These are phyloP conservation scores for Athetis lepigone DNA, from an alignment of 2,888 invertebrate genomes.

Conservation along the genomic window DNA sequence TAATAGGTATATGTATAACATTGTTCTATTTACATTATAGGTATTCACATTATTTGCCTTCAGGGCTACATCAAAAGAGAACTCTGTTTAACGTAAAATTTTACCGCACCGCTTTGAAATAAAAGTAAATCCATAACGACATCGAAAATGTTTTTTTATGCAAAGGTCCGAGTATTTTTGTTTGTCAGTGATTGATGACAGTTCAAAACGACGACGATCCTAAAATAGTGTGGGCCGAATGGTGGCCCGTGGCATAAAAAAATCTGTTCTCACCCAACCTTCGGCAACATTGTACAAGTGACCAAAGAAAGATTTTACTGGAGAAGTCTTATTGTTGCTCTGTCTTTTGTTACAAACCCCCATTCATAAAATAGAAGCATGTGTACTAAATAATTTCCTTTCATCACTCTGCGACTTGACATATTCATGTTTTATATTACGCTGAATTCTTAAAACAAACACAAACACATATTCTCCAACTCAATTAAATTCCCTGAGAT, in stretches of 20 bases:
- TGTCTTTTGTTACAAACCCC: slow-evolving; percentile 64
- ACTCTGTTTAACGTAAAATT: slow-evolving; percentile 33
- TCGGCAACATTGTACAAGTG: slow-evolving; percentile 62
- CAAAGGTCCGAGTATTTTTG: slow-evolving; percentile 70
- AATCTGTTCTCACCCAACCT: slow-evolving; percentile 57
- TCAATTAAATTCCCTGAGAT: slow-evolving; percentile 30
- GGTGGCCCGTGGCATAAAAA: slow-evolving; percentile 60
- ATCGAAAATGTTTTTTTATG: slow-evolving; percentile 75
- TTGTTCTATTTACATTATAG: slow-evolving; percentile 10
- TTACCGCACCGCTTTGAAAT: slow-evolving; percentile 56
- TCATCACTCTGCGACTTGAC: slow-evolving; percentile 27
- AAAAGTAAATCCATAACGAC: slow-evolving; percentile 75
- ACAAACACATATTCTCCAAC: slow-evolving; percentile 11
- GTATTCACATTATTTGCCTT: slow-evolving; percentile 33
- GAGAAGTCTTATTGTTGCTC: slow-evolving; percentile 67
- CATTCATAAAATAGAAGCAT: slow-evolving; percentile 67
- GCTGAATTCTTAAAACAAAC: slow-evolving; percentile 41
- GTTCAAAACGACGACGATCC: slow-evolving; percentile 68
- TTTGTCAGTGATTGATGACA: slow-evolving; percentile 81
- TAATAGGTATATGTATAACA: slow-evolving; percentile 14
- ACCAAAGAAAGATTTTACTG: slow-evolving; percentile 61
- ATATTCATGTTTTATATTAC: slow-evolving; percentile 23
- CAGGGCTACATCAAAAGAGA: slow-evolving; percentile 39
- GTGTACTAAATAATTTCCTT: slow-evolving; percentile 44
- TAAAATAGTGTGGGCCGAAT: slow-evolving; percentile 65